Evolutionary conservation across 2,797 vertebrate genomes (phyloP).

Genomic region (Cottoperca gobio): DNA sequence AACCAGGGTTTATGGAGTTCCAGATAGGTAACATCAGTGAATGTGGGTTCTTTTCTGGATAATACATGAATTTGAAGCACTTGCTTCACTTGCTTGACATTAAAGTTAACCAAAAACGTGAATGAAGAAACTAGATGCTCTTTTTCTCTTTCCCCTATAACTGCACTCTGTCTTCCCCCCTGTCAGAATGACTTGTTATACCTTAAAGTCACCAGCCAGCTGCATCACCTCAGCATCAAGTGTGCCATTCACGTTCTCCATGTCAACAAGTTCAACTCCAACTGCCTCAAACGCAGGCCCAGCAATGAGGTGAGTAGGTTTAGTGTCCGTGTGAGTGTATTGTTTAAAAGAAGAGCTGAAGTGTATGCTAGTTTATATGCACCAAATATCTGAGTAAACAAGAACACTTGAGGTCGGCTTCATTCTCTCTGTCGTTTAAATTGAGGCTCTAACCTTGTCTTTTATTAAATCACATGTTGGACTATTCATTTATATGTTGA

Average conservation of each 20-base stretch:
- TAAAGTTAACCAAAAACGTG: no score
- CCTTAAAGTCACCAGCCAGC: conserved; percentile 96
- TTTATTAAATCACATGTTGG: neutral
- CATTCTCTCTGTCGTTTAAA: no score
- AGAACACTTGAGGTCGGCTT: neutral
- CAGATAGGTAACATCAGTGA: neutral
- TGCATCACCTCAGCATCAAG: conserved; percentile 98
- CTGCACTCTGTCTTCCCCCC: neutral
- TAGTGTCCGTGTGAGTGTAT: neutral
- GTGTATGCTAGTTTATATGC: neutral
- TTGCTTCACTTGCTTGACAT: neutral
- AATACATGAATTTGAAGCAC: neutral
- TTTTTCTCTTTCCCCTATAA: neutral
- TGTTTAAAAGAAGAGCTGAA: neutral
- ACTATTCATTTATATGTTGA: conserved; percentile 62
- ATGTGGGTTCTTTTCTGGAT: neutral
- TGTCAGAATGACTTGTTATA: conserved; percentile 94
- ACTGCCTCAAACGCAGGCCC: conserved; percentile 93
- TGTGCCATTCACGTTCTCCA: conserved; percentile 97
- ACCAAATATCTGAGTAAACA: neutral
- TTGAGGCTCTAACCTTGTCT: neutral
- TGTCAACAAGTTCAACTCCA: conserved; percentile 91
- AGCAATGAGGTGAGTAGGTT: conserved; percentile 88
- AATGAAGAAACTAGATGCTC: no score
- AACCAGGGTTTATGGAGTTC: neutral